phyloP scores from a whole-genome alignment of 2,797 vertebrate species.

The Vireo griseus region DNA sequence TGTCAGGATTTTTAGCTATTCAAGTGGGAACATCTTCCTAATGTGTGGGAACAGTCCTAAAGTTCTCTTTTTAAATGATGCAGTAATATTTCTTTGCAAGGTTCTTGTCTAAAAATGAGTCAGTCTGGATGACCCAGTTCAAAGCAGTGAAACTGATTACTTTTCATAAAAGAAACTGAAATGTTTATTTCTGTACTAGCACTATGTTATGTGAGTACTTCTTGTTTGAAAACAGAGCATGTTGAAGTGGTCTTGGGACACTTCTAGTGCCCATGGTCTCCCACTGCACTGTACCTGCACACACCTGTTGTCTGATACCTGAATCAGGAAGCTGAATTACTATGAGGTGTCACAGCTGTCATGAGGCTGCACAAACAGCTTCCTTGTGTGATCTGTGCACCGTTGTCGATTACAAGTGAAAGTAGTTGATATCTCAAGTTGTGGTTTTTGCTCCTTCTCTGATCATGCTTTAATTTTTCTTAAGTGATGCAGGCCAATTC shows the following conservation, averaged over 20 bases:
- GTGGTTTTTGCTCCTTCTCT: background rate
- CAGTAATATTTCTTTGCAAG: background rate
- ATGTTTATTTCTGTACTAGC: background rate
- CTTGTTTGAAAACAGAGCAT: background rate
- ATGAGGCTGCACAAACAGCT: background rate
- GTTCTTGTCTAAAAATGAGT: background rate
- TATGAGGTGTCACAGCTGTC: fast-evolving
- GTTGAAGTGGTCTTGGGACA: background rate
- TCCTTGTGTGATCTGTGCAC: fast-evolving
- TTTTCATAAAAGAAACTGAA: background rate
- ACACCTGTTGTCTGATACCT: background rate
- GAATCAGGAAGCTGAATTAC: background rate
- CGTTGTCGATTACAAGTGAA: background rate
- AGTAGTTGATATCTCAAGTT: background rate
- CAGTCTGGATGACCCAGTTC: background rate
- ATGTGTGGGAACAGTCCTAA: background rate
- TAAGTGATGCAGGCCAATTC: background rate
- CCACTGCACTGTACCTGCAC: background rate
- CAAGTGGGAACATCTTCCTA: background rate
- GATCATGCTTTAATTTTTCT: background rate
- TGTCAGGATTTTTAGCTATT: background rate
- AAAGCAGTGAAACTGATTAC: background rate
- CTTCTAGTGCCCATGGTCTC: background rate
- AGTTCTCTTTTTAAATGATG: background rate
- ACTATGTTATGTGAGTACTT: background rate